Percentiles rank a stretch among this genome's conserved stretches.
Conservation (phyloP, 2,113 vertebrate species). For the Arothron firmamentum region DNA sequence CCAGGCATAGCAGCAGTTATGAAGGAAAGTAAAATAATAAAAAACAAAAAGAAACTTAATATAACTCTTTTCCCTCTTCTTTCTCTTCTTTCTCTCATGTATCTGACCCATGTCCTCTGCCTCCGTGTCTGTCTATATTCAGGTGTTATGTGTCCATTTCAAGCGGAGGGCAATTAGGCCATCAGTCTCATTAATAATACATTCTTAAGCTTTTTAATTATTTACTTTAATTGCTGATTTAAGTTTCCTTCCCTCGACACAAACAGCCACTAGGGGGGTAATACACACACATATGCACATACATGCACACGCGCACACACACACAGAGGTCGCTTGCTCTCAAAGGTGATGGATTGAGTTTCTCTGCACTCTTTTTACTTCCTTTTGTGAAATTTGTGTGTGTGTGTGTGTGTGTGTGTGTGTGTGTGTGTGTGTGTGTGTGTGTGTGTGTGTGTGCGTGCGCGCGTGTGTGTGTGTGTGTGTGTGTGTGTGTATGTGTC, state of each 20-base stretch:
- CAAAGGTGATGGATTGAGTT: constrained; percentile 57
- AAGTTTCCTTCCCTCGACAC: constrained; percentile 83
- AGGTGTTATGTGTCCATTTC: constrained; percentile 61
- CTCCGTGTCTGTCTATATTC: constrained; percentile 57
- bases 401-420: constrained; percentile 14
- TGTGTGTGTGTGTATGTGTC: constrained; percentile 10
- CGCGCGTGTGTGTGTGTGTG: constrained; percentile 16
- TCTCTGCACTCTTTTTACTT: constrained; percentile 34
- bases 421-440: constrained; percentile 16
- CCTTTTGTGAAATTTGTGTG: background rate
- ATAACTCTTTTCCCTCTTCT: background rate
- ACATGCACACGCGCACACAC: constrained; percentile 8
- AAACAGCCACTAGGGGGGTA: constrained; percentile 46
- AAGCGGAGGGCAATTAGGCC: constrained; percentile 78
- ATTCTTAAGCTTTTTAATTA: constrained; percentile 85
- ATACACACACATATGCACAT: constrained; percentile 15
- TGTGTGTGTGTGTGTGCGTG: constrained; percentile 9
- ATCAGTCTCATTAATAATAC: constrained; percentile 90
- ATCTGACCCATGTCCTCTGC: background rate
- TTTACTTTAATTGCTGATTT: constrained; percentile 93
- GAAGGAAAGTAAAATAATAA: background rate
- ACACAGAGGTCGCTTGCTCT: constrained; percentile 42
- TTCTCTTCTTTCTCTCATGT: background rate
- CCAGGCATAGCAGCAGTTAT: no score
- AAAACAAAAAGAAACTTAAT: background rate